Percentiles rank a stretch among this genome's conserved stretches.
These are phyloP conservation scores for Caenorhabditis sp. DNA, from an alignment of 2,888 invertebrate species.

Conservation along the genomic window DNA sequence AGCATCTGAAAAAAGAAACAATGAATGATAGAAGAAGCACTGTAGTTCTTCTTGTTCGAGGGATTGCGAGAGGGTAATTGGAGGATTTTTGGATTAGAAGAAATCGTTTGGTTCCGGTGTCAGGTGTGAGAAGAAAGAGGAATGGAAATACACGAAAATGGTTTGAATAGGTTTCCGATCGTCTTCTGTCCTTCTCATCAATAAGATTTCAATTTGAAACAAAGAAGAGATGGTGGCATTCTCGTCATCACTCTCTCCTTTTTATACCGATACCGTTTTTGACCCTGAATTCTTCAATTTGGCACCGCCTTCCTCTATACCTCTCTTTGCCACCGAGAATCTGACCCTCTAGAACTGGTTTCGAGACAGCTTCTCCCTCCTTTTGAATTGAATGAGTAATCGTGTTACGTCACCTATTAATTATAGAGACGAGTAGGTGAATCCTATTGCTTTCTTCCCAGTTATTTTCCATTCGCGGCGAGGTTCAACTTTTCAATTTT, in stretches of 20 bases:
- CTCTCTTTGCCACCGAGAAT: constrained; percentile 55
- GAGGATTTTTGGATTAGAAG: constrained; percentile 15
- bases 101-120: constrained; percentile 20
- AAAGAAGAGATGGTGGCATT: constrained; percentile 54
- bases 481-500: constrained; percentile 35
- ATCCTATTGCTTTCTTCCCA: constrained; percentile 36
- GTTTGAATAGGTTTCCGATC: constrained; percentile 41
- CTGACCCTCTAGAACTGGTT: constrained; percentile 57
- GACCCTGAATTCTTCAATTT: constrained; percentile 55
- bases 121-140: constrained; percentile 14
- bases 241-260: constrained; percentile 21
- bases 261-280: constrained; percentile 40
- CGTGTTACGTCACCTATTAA: constrained; percentile 61
- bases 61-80: constrained; percentile 39
- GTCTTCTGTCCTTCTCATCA: constrained; percentile 28
- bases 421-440: constrained; percentile 34
- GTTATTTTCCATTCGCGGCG: constrained; percentile 6
- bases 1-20: constrained; percentile 41
- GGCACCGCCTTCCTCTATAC: constrained; percentile 17
- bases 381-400: constrained; percentile 59
- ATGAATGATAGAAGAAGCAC: constrained; percentile 17
- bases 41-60: constrained; percentile 24
- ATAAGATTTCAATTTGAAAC: constrained; percentile 46
- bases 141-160: constrained; percentile 27
- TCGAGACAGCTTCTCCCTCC: constrained; percentile 48